Evolutionary conservation across 2,888 invertebrate species (phyloP).

Genomic region (Epistrophella euchroma): DNA sequence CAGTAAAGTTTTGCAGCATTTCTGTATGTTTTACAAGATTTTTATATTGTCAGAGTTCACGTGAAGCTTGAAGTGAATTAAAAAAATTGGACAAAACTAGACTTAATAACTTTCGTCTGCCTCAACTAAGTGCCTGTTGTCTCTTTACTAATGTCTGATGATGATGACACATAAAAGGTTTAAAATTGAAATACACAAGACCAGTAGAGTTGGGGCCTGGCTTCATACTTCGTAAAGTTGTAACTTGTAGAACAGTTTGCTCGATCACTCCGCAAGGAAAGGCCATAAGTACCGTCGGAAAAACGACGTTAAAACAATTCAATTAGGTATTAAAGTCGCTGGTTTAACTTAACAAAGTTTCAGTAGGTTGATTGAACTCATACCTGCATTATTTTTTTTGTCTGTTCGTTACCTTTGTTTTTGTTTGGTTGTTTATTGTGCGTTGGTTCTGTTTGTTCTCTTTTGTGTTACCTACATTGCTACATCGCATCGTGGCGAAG

Average conservation of each 20-base stretch:
- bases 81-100: neutral
- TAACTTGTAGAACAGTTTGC: slow-evolving; percentile 52
- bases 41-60: neutral
- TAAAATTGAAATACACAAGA: neutral
- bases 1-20: neutral
- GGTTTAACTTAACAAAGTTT: slow-evolving; percentile 21
- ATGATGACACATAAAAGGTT: neutral
- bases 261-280: slow-evolving; percentile 50
- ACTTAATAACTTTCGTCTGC: neutral
- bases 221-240: slow-evolving; percentile 17
- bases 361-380: slow-evolving; percentile 71
- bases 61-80: neutral
- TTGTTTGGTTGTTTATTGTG: slow-evolving; percentile 51
- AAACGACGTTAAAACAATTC: neutral
- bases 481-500: neutral
- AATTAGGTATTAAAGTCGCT: slow-evolving; percentile 3
- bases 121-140: neutral
- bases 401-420: slow-evolving; percentile 25
- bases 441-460: slow-evolving; percentile 31
- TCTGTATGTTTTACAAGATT: neutral
- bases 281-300: neutral
- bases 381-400: slow-evolving; percentile 48
- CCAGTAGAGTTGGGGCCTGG: slow-evolving; percentile 13
- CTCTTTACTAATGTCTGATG: neutral
- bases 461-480: neutral